Evolutionary conservation across 1,140 invertebrate genomes (phyloP).

Genomic region (Brachionus calyciflorus): DNA sequence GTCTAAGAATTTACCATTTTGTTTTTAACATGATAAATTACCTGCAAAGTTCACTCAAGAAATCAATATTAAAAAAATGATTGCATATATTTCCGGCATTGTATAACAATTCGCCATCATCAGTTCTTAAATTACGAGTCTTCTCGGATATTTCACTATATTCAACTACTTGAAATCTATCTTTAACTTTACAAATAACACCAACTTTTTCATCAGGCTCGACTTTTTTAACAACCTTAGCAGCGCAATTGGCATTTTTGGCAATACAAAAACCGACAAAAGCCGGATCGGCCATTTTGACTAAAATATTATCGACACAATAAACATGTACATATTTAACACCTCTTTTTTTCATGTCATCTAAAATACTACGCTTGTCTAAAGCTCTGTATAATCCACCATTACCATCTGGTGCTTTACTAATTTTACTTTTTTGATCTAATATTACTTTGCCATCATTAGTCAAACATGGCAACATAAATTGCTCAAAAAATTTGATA

Average conservation of each 20-base stretch:
- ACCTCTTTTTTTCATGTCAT: conserved; percentile 76
- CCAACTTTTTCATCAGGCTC: conserved; percentile 87
- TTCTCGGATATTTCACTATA: conserved; percentile 90
- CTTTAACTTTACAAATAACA: conserved; percentile 84
- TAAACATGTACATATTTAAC: conserved; percentile 90
- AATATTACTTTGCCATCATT: conserved; percentile 90
- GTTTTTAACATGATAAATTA: conserved; percentile 50
- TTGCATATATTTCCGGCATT: conserved; percentile 96
- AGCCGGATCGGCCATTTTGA: conserved; percentile 93
- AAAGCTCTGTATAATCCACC: conserved; percentile 89
- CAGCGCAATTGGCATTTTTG: conserved; percentile 85
- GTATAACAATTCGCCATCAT: conserved; percentile 78
- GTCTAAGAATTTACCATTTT: no score
- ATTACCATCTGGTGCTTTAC: conserved; percentile 90
- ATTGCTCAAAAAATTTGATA: conserved; percentile 85
- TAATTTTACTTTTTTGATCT: conserved; percentile 71
- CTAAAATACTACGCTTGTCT: conserved; percentile 69
- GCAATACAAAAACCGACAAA: conserved; percentile 91
- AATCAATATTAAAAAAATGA: conserved; percentile 87
- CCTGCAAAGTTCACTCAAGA: conserved; percentile 68
- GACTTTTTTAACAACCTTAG: conserved; percentile 89
- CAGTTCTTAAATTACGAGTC: conserved; percentile 75
- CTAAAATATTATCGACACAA: conserved; percentile 97
- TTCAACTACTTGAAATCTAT: conserved; percentile 82
- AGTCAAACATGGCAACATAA: conserved; percentile 85